These are phyloP conservation scores for Patella vulgata DNA, from an alignment of 1,140 invertebrate species.

Conservation along the genomic window DNA sequence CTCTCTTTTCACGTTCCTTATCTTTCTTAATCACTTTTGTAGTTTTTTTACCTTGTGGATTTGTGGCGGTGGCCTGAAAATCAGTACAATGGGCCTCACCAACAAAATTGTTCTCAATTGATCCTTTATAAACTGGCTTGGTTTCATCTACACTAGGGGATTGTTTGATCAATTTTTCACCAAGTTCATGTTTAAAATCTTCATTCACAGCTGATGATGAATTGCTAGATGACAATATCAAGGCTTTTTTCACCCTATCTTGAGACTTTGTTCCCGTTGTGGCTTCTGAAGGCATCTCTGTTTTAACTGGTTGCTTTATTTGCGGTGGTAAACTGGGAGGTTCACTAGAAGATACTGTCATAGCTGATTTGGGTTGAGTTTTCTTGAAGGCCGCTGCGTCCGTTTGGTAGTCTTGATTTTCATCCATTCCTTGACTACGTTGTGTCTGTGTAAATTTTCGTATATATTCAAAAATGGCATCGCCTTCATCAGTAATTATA, in stretches of 20 bases:
- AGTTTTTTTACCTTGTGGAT: not conserved
- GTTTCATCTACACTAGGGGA: not conserved
- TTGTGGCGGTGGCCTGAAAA: constrained; percentile 13
- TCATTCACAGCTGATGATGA: not conserved
- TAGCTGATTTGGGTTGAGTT: not conserved
- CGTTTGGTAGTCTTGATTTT: too few relatives aligned
- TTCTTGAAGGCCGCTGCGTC: too few relatives aligned
- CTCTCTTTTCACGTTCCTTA: constrained; percentile 10
- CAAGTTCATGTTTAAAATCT: not conserved
- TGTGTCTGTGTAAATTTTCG: not conserved
- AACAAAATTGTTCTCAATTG: not conserved
- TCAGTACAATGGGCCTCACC: too few relatives aligned
- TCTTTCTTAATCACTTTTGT: constrained; percentile 10
- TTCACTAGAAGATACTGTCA: not conserved
- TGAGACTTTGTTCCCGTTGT: not conserved
- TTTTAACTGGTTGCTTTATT: not conserved
- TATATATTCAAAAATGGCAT: constrained; percentile 34
- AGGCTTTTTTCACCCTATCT: too few relatives aligned
- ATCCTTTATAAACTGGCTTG: not conserved
- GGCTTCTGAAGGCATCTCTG: not conserved
- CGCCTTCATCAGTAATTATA: constrained; percentile 69
- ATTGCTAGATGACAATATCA: not conserved
- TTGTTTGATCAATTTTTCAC: not conserved
- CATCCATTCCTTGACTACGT: too few relatives aligned
- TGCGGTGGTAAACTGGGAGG: too few relatives aligned